Conservation (phyloP, 2,113 vertebrate species). For the Odocoileus virginianus region DNA sequence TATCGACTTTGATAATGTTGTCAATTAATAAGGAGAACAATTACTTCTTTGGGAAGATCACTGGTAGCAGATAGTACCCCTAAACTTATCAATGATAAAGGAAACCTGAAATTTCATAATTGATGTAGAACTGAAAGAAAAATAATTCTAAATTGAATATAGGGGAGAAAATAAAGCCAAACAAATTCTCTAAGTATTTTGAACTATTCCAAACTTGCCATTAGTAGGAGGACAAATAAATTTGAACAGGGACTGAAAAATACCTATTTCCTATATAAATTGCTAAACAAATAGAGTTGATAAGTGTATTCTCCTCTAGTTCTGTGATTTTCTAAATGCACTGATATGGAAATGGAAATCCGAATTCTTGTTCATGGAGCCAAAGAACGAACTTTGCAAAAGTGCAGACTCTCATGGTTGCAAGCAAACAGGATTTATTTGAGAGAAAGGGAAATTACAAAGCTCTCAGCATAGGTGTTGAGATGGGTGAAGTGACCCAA, state of each 20-base stretch:
- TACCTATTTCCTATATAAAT: neutral
- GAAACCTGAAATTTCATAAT: neutral
- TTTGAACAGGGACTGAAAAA: neutral
- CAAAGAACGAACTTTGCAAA: neutral
- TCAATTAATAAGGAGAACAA: neutral
- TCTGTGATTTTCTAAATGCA: slow-evolving; percentile 24
- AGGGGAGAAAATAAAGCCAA: neutral
- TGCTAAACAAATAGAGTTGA: neutral
- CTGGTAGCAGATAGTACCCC: neutral
- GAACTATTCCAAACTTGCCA: neutral
- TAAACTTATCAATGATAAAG: neutral
- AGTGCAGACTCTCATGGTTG: neutral
- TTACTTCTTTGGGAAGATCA: neutral
- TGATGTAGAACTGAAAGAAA: neutral
- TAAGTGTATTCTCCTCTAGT: neutral
- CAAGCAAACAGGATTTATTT: neutral
- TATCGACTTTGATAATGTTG: neutral
- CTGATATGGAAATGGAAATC: neutral
- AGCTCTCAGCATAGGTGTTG: neutral
- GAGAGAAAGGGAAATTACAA: neutral
- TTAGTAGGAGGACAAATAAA: neutral
- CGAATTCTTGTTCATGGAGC: neutral
- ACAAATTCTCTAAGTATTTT: neutral
- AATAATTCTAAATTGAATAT: neutral
- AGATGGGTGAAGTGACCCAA: neutral